These are phyloP conservation scores for Lasioglossum morio DNA, from an alignment of 2,888 invertebrate species.

Conservation along the genomic window DNA sequence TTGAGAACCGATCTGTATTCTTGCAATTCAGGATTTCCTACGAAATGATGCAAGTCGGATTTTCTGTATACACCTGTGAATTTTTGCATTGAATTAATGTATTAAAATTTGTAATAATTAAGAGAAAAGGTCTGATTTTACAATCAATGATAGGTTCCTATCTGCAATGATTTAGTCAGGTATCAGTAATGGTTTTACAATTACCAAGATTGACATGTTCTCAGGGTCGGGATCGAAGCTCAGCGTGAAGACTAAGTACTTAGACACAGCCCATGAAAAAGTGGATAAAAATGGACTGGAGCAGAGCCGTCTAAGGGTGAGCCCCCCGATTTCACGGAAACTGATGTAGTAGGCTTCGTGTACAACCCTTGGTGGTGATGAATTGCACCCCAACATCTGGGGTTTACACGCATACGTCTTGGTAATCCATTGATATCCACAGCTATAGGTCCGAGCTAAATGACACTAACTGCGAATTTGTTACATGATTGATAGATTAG, in stretches of 20 bases:
- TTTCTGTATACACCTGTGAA: too few relatives aligned
- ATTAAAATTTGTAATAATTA: too few relatives aligned
- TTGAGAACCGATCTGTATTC: neutral
- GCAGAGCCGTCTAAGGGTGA: neutral
- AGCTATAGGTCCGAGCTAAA: neutral
- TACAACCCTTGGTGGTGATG: constrained; percentile 3
- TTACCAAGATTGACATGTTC: neutral
- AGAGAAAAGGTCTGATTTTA: too few relatives aligned
- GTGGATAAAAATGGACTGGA: neutral
- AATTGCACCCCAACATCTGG: neutral
- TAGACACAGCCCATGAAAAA: neutral
- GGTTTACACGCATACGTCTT: neutral
- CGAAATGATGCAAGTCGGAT: too few relatives aligned
- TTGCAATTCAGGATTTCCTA: neutral
- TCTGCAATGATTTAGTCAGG: neutral
- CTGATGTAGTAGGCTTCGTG: neutral
- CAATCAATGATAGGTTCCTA: too few relatives aligned
- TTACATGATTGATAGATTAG: neutral
- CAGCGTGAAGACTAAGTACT: neutral
- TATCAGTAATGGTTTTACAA: neutral
- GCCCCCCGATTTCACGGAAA: neutral
- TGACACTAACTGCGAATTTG: constrained; percentile 5
- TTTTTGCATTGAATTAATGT: too few relatives aligned
- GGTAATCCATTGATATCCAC: constrained; percentile 1
- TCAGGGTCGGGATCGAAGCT: neutral